Evolutionary conservation across 2,113 vertebrate species (phyloP).

Genomic region (Passer montanus): DNA sequence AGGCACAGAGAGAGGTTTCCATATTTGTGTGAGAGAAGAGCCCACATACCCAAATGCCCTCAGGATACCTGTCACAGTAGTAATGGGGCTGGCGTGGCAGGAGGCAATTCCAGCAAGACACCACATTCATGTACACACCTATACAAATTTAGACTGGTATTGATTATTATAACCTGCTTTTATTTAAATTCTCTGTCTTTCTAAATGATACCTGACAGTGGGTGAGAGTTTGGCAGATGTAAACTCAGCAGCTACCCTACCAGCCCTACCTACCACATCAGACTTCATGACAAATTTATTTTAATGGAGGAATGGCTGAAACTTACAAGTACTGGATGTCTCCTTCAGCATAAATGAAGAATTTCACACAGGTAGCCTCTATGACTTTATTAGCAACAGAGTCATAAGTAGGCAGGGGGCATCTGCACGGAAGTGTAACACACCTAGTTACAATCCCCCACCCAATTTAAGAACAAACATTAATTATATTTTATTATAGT

Average conservation of each 20-base stretch:
- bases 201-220: neutral
- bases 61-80: neutral
- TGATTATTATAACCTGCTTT: neutral
- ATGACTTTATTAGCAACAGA: neutral
- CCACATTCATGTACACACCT: neutral
- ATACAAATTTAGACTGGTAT: neutral
- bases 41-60: accelerated
- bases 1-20: neutral
- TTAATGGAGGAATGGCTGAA: neutral
- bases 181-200: neutral
- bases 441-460: neutral
- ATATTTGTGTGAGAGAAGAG: neutral
- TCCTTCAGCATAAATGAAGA: neutral
- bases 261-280: accelerated
- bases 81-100: accelerated
- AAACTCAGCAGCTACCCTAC: neutral
- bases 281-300: neutral
- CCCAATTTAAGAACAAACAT: neutral
- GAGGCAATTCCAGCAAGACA: neutral
- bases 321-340: neutral
- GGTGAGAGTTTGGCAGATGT: neutral
- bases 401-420: neutral
- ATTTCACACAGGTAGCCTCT: neutral
- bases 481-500: neutral
- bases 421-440: neutral